Conservation (phyloP, 2,797 vertebrate species). For the Acanthurus leucopareius region DNA sequence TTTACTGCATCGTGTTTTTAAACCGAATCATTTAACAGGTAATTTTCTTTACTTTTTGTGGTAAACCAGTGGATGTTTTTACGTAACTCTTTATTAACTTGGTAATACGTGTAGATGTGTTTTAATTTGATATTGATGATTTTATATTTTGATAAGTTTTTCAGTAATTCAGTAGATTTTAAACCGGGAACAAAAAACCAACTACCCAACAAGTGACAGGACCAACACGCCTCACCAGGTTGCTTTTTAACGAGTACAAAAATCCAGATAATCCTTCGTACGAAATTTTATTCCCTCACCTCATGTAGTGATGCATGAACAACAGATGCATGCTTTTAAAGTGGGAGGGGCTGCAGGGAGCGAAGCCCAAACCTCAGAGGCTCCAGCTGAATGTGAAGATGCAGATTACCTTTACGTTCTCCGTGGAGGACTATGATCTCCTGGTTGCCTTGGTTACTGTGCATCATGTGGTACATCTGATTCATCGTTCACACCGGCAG, state of each 20-base stretch:
- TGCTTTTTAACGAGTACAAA: constrained; percentile 39
- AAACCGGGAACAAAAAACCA: constrained; percentile 52
- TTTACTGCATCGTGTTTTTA: constrained; percentile 7
- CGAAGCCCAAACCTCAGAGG: constrained; percentile 8
- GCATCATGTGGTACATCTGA: constrained; percentile 53
- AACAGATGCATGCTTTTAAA: constrained; percentile 51
- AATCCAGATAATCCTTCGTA: constrained; percentile 19
- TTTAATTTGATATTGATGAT: constrained; percentile 64
- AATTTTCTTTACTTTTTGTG: constrained; percentile 34
- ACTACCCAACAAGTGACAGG: constrained; percentile 41
- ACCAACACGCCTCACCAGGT: constrained; percentile 60
- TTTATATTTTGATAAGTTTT: constrained; percentile 68
- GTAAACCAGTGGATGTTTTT: constrained; percentile 47
- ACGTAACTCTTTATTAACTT: constrained; percentile 48
- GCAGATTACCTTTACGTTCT: constrained; percentile 83
- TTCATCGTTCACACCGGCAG: constrained; percentile 22
- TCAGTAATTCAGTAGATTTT: constrained; percentile 51
- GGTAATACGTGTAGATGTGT: constrained; percentile 37
- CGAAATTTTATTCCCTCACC: constrained; percentile 13
- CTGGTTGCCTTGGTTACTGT: constrained; percentile 80
- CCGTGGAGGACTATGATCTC: constrained; percentile 69
- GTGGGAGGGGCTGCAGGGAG: constrained; percentile 34
- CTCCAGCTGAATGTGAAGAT: constrained; percentile 74
- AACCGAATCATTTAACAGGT: constrained; percentile 11
- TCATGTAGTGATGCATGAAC: constrained; percentile 48